A percentile compares a stretch with the other conserved stretches of the same genome.
These are phyloP conservation scores for Cebidichthys violaceus DNA, from an alignment of 2,113 vertebrate genomes.

Conservation along the genomic window DNA sequence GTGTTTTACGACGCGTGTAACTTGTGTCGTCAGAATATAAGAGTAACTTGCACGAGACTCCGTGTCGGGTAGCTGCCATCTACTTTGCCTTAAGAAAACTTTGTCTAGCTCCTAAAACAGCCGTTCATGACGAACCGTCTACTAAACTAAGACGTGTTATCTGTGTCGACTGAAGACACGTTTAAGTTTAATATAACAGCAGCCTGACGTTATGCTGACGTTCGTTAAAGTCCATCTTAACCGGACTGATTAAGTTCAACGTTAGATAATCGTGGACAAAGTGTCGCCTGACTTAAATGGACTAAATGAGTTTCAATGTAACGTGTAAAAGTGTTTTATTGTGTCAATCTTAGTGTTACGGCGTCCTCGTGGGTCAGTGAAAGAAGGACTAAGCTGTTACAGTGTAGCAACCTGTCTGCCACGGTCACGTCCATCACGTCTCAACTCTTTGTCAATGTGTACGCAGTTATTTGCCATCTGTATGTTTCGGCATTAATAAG, in stretches of 20 bases:
- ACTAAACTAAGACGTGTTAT: not conserved
- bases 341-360: not conserved
- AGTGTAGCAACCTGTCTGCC: not conserved
- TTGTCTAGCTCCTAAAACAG: not conserved
- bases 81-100: not conserved
- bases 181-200: not conserved
- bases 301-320: not conserved
- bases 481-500: not conserved
- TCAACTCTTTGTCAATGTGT: not conserved
- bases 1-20: not conserved
- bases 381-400: not conserved
- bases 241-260: not conserved
- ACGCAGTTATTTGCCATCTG: too few relatives aligned
- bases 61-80: not conserved
- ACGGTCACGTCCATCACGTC: too few relatives aligned
- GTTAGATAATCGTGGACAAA: too few relatives aligned
- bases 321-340: not conserved
- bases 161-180: not conserved
- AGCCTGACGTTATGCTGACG: not conserved
- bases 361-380: not conserved
- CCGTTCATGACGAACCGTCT: not conserved
- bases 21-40: not conserved
- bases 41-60: not conserved
- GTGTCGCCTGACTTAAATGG: not conserved
- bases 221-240: not conserved